Evolutionary conservation across 2,888 invertebrate genomes (phyloP).

Genomic region (Dysmachus trigonus): DNA sequence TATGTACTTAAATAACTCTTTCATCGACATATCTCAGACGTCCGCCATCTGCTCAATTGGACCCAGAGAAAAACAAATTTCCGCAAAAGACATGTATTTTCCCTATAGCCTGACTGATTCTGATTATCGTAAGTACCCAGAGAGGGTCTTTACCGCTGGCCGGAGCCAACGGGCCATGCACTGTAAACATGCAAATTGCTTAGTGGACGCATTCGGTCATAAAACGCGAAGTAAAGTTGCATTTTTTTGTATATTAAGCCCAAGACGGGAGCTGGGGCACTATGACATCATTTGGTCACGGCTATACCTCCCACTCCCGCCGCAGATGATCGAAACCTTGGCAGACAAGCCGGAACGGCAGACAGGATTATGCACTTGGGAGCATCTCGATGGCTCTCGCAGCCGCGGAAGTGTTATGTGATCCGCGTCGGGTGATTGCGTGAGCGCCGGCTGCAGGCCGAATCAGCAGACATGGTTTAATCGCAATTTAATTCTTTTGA

Average conservation of each 20-base stretch:
- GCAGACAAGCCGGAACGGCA: conserved; percentile 28
- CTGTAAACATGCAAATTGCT: conserved; percentile 27
- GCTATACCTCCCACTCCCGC: not conserved
- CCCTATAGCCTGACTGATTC: not conserved
- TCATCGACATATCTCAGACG: not conserved
- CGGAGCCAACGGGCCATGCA: conserved; percentile 15
- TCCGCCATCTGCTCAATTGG: not conserved
- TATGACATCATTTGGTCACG: conserved; percentile 22
- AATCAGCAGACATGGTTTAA: not conserved
- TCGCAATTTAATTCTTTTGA: not conserved
- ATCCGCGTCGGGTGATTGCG: not conserved
- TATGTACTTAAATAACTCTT: not conserved
- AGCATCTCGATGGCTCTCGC: not conserved
- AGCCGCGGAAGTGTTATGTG: conserved; percentile 14
- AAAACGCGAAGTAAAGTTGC: not conserved
- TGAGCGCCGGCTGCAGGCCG: not conserved
- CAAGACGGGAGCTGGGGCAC: not conserved
- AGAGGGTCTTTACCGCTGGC: not conserved
- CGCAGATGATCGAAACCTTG: not conserved
- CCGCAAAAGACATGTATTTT: not conserved
- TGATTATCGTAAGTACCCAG: not conserved
- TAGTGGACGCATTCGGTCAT: conserved; percentile 14
- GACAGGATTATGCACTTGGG: conserved; percentile 32
- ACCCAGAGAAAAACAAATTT: not conserved
- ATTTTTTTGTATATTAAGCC: not conserved